phyloP scores from a whole-genome alignment of 2,888 invertebrate species.

The Apodemia mormo region DNA sequence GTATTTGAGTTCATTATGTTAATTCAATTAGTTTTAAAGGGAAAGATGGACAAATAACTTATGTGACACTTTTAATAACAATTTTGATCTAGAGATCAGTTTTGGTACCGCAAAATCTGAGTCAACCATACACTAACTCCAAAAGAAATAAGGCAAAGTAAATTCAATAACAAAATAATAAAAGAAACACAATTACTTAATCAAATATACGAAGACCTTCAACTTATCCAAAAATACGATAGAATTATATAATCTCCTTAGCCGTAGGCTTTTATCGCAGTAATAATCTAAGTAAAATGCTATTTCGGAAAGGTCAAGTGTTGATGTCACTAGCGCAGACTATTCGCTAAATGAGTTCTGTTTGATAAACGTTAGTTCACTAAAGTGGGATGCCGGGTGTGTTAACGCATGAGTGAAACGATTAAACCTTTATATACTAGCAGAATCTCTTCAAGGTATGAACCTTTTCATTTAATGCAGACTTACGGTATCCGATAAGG shows the following conservation, averaged over 20 bases:
- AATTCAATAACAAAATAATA: not conserved
- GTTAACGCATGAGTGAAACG: not conserved
- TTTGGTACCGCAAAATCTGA: no score
- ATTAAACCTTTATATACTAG: not conserved
- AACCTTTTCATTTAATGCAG: not conserved
- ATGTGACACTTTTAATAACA: no score
- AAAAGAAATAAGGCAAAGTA: no score
- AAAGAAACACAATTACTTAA: not conserved
- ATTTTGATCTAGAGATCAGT: no score
- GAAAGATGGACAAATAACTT: no score
- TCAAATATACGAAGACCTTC: not conserved
- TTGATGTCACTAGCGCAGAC: conserved; percentile 15
- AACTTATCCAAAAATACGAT: conserved; percentile 3
- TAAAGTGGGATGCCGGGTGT: not conserved
- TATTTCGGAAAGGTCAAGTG: conserved; percentile 17
- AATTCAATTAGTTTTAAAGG: no score
- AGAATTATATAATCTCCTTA: conserved; percentile 9
- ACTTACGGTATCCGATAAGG: no score
- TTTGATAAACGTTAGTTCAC: conserved; percentile 13
- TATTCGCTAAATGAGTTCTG: conserved; percentile 11
- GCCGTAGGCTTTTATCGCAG: conserved; percentile 16
- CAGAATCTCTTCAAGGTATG: not conserved
- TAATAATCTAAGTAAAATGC: conserved; percentile 18
- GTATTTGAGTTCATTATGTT: no score
- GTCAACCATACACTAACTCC: no score